Percentiles rank a stretch among this genome's conserved stretches.
phyloP scores from a whole-genome alignment of 2,113 vertebrate genomes.

The Sterrhoptilus dennistouni region DNA sequence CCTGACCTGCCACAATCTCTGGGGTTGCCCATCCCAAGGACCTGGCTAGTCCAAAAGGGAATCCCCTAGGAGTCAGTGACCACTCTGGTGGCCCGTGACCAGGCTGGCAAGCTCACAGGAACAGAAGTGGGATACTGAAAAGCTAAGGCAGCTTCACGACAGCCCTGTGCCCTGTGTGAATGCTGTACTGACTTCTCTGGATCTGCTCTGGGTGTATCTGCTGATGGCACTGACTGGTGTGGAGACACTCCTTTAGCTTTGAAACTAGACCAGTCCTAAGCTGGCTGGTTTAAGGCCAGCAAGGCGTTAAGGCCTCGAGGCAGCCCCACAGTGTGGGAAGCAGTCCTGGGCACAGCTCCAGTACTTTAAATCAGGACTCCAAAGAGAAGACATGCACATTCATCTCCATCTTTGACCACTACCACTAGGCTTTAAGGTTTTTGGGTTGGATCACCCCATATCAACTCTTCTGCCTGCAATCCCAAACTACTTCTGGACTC shows the following conservation, averaged over 20 bases:
- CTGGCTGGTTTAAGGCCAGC: not conserved
- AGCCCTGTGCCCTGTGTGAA: not conserved
- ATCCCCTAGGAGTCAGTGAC: not conserved
- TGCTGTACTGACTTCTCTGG: not conserved
- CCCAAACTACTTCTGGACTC: not conserved
- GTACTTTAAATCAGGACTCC: not conserved
- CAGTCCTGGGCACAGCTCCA: not conserved
- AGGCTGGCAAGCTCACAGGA: not conserved
- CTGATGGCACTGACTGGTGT: not conserved
- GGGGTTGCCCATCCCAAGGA: not conserved
- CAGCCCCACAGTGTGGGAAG: not conserved
- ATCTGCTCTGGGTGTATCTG: not conserved
- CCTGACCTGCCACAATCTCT: not conserved
- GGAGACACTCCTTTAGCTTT: not conserved
- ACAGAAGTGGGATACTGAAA: not conserved
- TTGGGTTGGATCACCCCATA: not conserved
- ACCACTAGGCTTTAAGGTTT: not conserved
- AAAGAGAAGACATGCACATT: not conserved
- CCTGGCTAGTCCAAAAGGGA: not conserved
- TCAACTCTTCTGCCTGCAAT: not conserved
- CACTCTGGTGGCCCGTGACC: not conserved
- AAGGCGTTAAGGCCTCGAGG: not conserved
- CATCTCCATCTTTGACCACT: not conserved
- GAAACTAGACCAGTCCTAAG: not conserved
- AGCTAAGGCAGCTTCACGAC: not conserved